Conservation (phyloP, 2,113 vertebrate genomes). For the Caretta caretta region DNA sequence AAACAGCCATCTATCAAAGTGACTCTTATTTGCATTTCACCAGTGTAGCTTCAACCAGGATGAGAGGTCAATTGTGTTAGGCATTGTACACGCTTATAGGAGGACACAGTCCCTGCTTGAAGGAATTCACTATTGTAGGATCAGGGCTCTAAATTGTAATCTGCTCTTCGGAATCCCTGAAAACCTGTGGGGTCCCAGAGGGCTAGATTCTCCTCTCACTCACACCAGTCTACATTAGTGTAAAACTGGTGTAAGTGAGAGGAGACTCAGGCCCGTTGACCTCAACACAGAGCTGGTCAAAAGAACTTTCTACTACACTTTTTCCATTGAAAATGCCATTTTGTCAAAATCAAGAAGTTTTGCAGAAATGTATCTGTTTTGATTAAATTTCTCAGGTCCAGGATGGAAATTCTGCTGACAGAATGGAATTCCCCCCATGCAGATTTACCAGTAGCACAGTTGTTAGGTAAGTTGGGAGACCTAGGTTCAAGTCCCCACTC, state of each 20-base stretch:
- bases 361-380: constrained; percentile 14
- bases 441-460: not conserved
- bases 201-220: rapidly evolving
- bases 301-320: not conserved
- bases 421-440: not conserved
- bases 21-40: not conserved
- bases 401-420: constrained; percentile 12
- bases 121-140: not conserved
- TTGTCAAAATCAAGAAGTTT: not conserved
- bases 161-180: not conserved
- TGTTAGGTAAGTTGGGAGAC: rapidly evolving
- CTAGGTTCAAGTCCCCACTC: not conserved
- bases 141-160: too few relatives aligned
- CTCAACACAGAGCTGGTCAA: not conserved
- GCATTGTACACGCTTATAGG: rapidly evolving
- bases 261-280: too few relatives aligned
- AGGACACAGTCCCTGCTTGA: not conserved
- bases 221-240: rapidly evolving
- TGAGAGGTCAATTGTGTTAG: rapidly evolving
- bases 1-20: not conserved
- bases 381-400: constrained; percentile 23
- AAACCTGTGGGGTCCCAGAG: rapidly evolving
- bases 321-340: not conserved
- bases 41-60: rapidly evolving
- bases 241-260: not conserved